Evolutionary conservation across 2,113 vertebrate species (phyloP), one percentile per base, ranked within the genome.

Genomic region (Gobius niger): DNA sequence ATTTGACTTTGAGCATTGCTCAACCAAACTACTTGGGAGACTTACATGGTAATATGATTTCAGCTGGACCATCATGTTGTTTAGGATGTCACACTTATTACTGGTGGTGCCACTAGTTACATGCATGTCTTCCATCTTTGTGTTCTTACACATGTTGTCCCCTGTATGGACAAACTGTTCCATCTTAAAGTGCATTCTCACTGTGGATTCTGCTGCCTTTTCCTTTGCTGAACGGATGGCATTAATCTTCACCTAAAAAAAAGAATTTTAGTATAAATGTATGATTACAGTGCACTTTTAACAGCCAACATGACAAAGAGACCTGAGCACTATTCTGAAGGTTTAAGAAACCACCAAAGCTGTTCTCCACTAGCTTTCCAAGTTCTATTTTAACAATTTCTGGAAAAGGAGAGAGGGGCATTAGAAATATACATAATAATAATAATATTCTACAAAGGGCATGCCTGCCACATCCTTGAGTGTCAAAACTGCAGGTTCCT

Each of bases 151-250:
- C 9, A 74, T 51, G 3, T 70, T 51, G 67, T 96, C 95, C 76
- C 95, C 94, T 70, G 92, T 95, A 81, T 93, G 95, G 12, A 96
- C 68, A 0, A 94, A 83, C 63, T 84, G 78, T 81, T 96, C 95
- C 92, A 96, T 94, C 78, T 89, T 91, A 76, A 96, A 95, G 77
- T 96, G 94, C 0, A 80, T 83, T 46, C 68, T 87, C 75, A 96
- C 85, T 0, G n/a, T 44, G 11, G 60, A 74, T 74, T 94, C 92
- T 0, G 94, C 92, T 9, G 63, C 57, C 0, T 0, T 3, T 34
- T 87, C 88, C 66, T 88, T 90, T 2, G 86, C 60, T 2, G 71
- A 63, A 59, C 54, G 89, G 5, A 95, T 91, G 7, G 18, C 47
- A 50, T 12, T 15, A 15, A 50, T 50, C 3, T 6, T 50, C 14